phyloP scores from a whole-genome alignment of 2,888 invertebrate genomes.

The Ectemnius lituratus region DNA sequence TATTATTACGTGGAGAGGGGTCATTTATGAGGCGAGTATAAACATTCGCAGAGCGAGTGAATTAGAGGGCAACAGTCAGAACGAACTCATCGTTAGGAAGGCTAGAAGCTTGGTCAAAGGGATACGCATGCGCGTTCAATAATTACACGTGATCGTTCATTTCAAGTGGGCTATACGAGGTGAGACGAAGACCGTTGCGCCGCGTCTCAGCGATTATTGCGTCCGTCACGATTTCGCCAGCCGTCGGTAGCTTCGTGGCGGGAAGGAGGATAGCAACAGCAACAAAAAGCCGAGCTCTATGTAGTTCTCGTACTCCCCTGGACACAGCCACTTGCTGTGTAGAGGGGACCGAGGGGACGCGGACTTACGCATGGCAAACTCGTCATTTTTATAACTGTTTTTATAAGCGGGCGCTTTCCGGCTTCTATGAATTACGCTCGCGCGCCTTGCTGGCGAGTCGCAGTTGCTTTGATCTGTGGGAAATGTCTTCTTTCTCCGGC shows the following conservation, averaged over 20 bases:
- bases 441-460: conserved; percentile 42
- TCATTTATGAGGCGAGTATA: no score
- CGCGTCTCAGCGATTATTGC: conserved; percentile 73
- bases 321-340: no score
- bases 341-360: background rate
- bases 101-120: background rate
- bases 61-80: no score
- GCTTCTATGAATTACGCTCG: conserved; percentile 69
- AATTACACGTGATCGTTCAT: conserved; percentile 58
- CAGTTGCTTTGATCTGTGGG: conserved; percentile 71
- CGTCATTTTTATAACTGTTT: conserved; percentile 74
- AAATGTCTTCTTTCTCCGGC: conserved; percentile 64
- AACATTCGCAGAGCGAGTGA: no score
- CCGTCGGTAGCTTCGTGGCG: conserved; percentile 62
- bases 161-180: conserved; percentile 37
- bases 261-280: conserved; percentile 17
- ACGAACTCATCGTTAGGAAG: background rate
- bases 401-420: conserved; percentile 73
- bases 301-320: no score
- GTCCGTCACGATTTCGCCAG: conserved; percentile 75
- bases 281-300: no score
- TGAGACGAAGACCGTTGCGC: conserved; percentile 17
- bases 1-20: no score
- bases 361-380: conserved; percentile 59
- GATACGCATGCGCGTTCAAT: conserved; percentile 45